Evolutionary conservation across 2,888 invertebrate species (phyloP), one percentile per base, ranked within the genome.

Genomic region (Xestia ashworthii): DNA sequence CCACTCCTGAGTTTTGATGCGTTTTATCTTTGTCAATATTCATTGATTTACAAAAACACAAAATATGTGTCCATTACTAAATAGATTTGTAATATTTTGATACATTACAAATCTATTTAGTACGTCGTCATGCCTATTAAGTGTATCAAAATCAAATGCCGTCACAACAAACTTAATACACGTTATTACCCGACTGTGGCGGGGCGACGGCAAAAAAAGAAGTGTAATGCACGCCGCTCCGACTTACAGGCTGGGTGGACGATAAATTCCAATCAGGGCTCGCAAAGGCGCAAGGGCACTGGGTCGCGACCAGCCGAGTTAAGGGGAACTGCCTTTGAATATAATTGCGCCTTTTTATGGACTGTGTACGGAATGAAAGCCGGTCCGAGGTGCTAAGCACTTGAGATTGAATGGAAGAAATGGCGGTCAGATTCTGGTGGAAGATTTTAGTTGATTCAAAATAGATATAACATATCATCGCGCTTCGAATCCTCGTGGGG

Each of bases 191-290:
- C 76, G 53, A 87, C 85, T 81, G 74, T 22, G 41, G 25, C 62
- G 32, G 74, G 69, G 76, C 76, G 76, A 62, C 50, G 38, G 76
- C 75, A 88, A 89, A 88, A 83, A 88, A 83, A 87, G n/a, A 71
- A 87, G 75, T 84, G 86, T 66, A 82, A 77, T 79, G 90, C 92
- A 92, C 91, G 90, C 87, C 86, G 89, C 89, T 85, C 90, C 88
- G 90, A 92, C 92, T 92, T 92, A 91, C 92, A 92, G 91, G 90
- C 92, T 92, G 90, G 88, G 89, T 89, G 91, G 91, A 93, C 95
- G 93, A 95, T 96, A 95, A 95, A 95, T 95, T 94, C 94, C 95
- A 94, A 95, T 95, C 95, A 95, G 92, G 86, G 84, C 86, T 85
- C 85, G 89, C 84, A 87, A 87, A 89, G 85, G 88, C 89, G 92